Percentiles rank a stretch among this genome's conserved stretches.
Conservation (phyloP, 2,888 invertebrate genomes). For the Cylindroiulus punctatus region DNA sequence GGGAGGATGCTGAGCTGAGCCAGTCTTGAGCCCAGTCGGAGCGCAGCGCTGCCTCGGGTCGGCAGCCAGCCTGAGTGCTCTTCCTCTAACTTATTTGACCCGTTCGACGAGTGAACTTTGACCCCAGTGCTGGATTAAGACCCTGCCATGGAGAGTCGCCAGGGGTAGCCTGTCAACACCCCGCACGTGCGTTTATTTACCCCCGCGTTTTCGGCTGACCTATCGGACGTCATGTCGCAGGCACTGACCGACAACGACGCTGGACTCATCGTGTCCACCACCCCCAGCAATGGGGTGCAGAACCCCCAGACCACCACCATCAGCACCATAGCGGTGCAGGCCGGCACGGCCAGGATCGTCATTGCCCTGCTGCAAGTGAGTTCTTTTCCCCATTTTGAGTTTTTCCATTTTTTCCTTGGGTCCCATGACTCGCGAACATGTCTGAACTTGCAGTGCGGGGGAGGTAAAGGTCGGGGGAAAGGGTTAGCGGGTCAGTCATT, state of each 20-base stretch:
- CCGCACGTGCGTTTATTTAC: conserved; percentile 1
- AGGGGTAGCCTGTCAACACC: not conserved
- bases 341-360: conserved; percentile 85
- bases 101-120: not conserved
- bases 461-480: no score
- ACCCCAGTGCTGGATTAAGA: not conserved
- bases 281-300: conserved; percentile 48
- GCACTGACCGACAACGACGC: not conserved
- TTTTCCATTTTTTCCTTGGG: not conserved
- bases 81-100: not conserved
- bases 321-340: conserved; percentile 89
- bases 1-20: not conserved
- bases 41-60: conserved; percentile 6
- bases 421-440: not conserved
- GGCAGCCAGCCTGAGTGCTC: conserved; percentile 9
- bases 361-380: conserved; percentile 88
- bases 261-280: conserved; percentile 30
- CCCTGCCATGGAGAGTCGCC: not conserved
- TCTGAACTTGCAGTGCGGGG: no score
- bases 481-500: no score
- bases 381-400: conserved; percentile 57
- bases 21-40: not conserved
- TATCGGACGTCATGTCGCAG: not conserved
- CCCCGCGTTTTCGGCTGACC: not conserved
- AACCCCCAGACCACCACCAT: conserved; percentile 78